Conservation (phyloP, 2,113 vertebrate species). For the Crocuta crocuta region DNA sequence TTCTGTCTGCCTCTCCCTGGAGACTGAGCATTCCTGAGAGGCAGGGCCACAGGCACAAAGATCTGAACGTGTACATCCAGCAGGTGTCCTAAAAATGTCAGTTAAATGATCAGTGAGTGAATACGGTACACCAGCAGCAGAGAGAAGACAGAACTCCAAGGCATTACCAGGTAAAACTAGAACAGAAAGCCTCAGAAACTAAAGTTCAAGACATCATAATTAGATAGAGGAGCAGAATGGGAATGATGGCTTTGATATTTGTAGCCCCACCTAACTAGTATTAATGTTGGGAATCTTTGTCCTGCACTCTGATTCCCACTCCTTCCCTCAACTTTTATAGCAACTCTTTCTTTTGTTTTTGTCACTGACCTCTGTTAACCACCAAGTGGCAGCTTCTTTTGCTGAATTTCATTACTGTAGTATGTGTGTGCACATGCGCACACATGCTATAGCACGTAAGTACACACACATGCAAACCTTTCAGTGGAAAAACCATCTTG, state of each 20-base stretch:
- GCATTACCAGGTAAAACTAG: background rate
- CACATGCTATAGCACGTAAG: background rate
- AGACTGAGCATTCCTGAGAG: background rate
- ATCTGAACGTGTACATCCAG: background rate
- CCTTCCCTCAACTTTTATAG: background rate
- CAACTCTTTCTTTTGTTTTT: background rate
- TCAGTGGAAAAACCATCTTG: background rate
- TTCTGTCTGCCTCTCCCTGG: background rate
- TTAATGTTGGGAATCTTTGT: background rate
- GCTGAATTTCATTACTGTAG: background rate
- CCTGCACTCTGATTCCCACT: background rate
- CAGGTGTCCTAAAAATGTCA: background rate
- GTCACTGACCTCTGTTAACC: background rate
- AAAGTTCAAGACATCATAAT: background rate
- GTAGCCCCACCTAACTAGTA: background rate
- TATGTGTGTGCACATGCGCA: background rate
- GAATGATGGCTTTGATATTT: background rate
- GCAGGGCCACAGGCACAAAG: background rate
- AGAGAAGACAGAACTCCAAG: background rate
- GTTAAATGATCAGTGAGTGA: background rate
- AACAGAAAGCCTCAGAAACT: background rate
- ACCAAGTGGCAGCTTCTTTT: background rate
- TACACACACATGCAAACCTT: background rate
- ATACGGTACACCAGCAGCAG: rapidly evolving
- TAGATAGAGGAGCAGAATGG: background rate